Percentiles rank a stretch among this genome's conserved stretches.
Conservation (phyloP, 2,113 vertebrate genomes). For the Mugil cephalus region DNA sequence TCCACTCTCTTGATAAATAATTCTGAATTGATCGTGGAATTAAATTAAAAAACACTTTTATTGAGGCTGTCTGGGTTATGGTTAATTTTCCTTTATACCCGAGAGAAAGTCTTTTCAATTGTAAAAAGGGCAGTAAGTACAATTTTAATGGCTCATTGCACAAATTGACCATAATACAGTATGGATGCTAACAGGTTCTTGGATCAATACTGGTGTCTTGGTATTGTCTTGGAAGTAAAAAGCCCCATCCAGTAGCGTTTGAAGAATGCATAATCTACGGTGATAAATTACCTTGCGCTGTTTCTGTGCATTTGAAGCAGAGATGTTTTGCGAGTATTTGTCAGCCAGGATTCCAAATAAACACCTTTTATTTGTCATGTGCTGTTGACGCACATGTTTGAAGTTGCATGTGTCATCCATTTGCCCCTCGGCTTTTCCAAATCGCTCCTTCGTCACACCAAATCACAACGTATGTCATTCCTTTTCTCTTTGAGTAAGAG, state of each 20-base stretch:
- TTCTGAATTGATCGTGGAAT: background rate
- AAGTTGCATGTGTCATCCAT: slow-evolving; percentile 52
- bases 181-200: slow-evolving; percentile 13
- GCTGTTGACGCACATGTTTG: slow-evolving; percentile 48
- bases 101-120: slow-evolving; percentile 1
- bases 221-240: background rate
- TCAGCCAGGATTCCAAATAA: background rate
- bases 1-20: slow-evolving; percentile 13
- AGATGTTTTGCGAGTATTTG: background rate
- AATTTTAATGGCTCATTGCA: slow-evolving; percentile 19
- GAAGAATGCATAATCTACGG: background rate
- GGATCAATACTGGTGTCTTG: slow-evolving; percentile 44
- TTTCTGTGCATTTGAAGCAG: background rate
- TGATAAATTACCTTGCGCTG: slow-evolving; percentile 24
- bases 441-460: slow-evolving; percentile 59
- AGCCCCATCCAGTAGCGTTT: background rate
- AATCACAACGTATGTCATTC: slow-evolving; percentile 57
- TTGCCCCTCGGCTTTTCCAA: slow-evolving; percentile 54
- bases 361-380: slow-evolving; percentile 11
- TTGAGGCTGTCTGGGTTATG: background rate
- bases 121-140: slow-evolving; percentile 17
- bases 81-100: slow-evolving; percentile 17
- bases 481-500: slow-evolving; percentile 40
- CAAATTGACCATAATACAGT: background rate
- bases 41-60: slow-evolving; percentile 16